phyloP scores from a whole-genome alignment of 2,888 invertebrate species.

The Thera obeliscata region DNA sequence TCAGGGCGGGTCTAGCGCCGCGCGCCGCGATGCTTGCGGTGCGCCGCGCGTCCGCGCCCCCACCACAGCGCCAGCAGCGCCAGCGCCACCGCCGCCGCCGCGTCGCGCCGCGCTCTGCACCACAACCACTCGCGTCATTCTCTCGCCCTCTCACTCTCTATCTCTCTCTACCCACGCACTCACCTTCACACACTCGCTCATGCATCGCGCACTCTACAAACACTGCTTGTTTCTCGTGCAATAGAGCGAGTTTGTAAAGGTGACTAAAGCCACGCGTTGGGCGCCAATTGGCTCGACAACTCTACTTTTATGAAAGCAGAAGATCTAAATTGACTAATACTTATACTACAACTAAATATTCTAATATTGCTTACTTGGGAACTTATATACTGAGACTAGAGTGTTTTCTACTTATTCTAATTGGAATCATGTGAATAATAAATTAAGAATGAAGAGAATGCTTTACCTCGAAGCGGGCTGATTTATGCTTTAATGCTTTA shows the following conservation, averaged over 20 bases:
- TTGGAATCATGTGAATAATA: slow-evolving; percentile 30
- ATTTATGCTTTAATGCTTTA: slow-evolving; percentile 28
- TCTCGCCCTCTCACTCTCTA: neutral
- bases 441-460: slow-evolving; percentile 38
- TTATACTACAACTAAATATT: slow-evolving; percentile 4
- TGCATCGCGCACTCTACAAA: neutral
- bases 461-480: slow-evolving; percentile 12
- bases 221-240: neutral
- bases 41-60: slow-evolving; percentile 70
- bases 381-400: slow-evolving; percentile 22
- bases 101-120: slow-evolving; percentile 64
- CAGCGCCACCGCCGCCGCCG: slow-evolving; percentile 66
- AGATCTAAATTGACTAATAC: slow-evolving; percentile 12
- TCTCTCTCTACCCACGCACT: neutral
- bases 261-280: slow-evolving; percentile 11
- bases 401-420: slow-evolving; percentile 17
- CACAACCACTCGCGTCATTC: slow-evolving; percentile 24
- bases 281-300: slow-evolving; percentile 13
- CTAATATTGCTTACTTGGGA: slow-evolving; percentile 2
- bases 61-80: slow-evolving; percentile 72
- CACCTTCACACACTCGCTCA: slow-evolving; percentile 3
- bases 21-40: slow-evolving; percentile 84
- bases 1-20: slow-evolving; percentile 84
- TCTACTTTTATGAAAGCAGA: slow-evolving; percentile 22
- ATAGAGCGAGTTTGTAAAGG: neutral